A percentile compares a stretch with the other conserved stretches of the same genome.
Conservation (phyloP, 2,888 invertebrate species). For the Tenthredo scrophulariae region DNA sequence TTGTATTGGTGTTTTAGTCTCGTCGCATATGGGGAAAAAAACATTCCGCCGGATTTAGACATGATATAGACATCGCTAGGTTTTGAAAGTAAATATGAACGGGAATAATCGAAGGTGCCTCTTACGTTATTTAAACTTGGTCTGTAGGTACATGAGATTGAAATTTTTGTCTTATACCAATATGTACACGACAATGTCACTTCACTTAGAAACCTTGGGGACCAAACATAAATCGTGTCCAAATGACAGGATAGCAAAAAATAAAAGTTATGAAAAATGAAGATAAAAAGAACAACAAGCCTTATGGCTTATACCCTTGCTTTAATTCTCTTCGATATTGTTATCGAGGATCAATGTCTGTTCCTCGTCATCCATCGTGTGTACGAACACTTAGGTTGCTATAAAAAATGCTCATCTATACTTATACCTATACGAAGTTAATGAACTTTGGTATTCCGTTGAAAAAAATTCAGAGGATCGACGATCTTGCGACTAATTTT, state of each 20-base stretch:
- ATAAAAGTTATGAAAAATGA: neutral
- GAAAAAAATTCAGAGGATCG: neutral
- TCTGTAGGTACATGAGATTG: neutral
- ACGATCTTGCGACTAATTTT: neutral
- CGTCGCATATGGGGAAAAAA: neutral
- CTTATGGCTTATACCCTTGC: neutral
- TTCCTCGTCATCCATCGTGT: neutral
- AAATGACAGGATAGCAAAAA: neutral
- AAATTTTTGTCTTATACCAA: neutral
- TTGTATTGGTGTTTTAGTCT: neutral
- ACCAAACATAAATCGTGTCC: neutral
- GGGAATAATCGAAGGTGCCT: neutral
- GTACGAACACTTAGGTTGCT: neutral
- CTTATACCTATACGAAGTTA: slow-evolving; percentile 2
- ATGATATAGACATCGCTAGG: neutral
- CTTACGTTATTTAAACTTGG: neutral
- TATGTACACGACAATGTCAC: neutral
- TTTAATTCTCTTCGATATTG: neutral
- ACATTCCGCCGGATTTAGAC: neutral
- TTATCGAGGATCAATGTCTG: slow-evolving; percentile 17
- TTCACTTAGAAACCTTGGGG: neutral
- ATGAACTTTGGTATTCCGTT: neutral
- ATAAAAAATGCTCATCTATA: neutral
- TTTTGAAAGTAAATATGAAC: neutral
- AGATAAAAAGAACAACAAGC: neutral